phyloP scores from a whole-genome alignment of 2,797 vertebrate species.

The Pseudochirops cupreus region DNA sequence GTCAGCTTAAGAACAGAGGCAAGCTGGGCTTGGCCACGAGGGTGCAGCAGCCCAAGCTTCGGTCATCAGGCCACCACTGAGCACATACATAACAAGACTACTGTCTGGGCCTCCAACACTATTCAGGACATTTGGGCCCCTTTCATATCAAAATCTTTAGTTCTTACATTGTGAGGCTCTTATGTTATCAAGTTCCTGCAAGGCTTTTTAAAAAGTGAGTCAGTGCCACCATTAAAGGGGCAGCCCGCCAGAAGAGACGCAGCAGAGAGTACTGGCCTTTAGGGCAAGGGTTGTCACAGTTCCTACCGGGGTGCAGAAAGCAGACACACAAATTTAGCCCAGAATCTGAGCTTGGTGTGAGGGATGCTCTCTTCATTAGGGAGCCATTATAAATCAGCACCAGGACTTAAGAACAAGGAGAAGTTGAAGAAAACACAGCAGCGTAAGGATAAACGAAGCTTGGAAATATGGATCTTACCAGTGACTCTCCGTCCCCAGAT shows the following conservation, averaged over 20 bases:
- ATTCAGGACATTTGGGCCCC: background rate
- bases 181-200: background rate
- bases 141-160: background rate
- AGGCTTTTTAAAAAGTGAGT: background rate
- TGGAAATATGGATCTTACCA: conserved; percentile 88
- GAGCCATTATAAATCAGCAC: background rate
- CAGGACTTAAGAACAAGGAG: accelerated
- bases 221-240: background rate
- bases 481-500: conserved; percentile 91
- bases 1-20: background rate
- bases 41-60: background rate
- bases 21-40: background rate
- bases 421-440: accelerated
- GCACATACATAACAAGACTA: background rate
- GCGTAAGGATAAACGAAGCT: background rate
- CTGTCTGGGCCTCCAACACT: background rate
- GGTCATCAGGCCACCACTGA: background rate
- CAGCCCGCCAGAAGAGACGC: too few relatives aligned
- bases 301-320: background rate
- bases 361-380: background rate
- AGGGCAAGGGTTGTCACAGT: background rate
- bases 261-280: too few relatives aligned
- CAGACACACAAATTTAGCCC: too few relatives aligned
- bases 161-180: background rate
- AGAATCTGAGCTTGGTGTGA: background rate